phyloP scores from a whole-genome alignment of 2,113 vertebrate species.

The Python bivittatus region DNA sequence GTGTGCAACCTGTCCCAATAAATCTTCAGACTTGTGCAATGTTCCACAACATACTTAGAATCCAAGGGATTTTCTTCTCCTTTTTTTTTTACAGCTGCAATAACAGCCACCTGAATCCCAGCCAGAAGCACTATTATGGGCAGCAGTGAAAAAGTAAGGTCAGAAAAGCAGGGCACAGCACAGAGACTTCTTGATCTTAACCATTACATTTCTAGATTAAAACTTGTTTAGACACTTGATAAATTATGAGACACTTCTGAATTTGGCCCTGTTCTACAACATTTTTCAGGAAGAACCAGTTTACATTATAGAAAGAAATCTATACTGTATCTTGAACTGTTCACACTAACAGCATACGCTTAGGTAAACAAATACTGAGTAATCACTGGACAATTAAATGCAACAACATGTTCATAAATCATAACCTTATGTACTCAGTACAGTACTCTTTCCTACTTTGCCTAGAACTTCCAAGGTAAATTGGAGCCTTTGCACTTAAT shows the following conservation, averaged over 20 bases:
- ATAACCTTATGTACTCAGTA: neutral
- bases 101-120: neutral
- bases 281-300: neutral
- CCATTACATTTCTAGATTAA: neutral
- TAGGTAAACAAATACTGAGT: neutral
- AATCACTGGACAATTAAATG: neutral
- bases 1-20: neutral
- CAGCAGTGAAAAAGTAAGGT: neutral
- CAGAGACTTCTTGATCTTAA: neutral
- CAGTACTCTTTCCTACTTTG: neutral
- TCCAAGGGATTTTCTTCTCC: neutral
- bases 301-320: neutral
- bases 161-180: neutral
- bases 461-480: neutral
- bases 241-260: neutral
- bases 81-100: neutral
- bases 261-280: neutral
- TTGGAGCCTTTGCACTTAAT: neutral
- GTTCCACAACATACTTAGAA: neutral
- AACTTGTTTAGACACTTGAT: neutral
- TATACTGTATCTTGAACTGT: neutral
- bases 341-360: neutral
- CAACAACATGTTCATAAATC: neutral
- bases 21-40: slow-evolving; percentile 11
- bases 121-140: neutral